phyloP scores from a whole-genome alignment of 2,113 vertebrate species.

The Aix galericulata region DNA sequence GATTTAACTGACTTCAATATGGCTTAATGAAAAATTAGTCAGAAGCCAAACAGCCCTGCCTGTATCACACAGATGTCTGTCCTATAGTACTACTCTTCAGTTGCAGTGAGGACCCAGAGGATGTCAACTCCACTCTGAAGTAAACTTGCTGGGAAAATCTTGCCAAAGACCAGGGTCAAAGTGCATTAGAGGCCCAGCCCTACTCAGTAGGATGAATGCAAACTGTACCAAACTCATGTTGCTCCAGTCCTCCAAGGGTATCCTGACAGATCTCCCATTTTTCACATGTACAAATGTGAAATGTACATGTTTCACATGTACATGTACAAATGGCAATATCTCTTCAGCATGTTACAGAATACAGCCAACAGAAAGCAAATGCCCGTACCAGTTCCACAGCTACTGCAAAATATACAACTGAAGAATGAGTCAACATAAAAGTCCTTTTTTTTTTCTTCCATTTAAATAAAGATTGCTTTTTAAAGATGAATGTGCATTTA shows the following conservation, averaged over 20 bases:
- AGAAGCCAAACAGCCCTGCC: neutral
- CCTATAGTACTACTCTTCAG: neutral
- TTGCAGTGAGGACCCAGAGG: neutral
- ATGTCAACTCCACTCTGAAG: neutral
- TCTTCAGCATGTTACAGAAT: neutral
- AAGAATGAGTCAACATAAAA: neutral
- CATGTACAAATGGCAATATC: neutral
- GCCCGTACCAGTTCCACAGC: neutral
- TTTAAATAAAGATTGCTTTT: neutral
- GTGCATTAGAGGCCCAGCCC: neutral
- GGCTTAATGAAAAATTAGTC: neutral
- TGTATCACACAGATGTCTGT: neutral
- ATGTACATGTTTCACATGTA: too few relatives aligned
- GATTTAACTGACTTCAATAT: neutral
- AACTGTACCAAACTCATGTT: neutral
- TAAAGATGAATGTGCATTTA: neutral
- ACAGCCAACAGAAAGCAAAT: neutral
- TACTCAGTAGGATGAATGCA: neutral
- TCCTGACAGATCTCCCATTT: neutral
- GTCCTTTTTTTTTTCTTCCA: neutral
- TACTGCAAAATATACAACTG: neutral
- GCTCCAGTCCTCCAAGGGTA: neutral
- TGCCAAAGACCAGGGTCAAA: neutral
- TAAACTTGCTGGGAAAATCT: neutral
- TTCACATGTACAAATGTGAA: neutral